Conservation (phyloP, 2,888 invertebrate species). For the Xestia ashworthii region DNA sequence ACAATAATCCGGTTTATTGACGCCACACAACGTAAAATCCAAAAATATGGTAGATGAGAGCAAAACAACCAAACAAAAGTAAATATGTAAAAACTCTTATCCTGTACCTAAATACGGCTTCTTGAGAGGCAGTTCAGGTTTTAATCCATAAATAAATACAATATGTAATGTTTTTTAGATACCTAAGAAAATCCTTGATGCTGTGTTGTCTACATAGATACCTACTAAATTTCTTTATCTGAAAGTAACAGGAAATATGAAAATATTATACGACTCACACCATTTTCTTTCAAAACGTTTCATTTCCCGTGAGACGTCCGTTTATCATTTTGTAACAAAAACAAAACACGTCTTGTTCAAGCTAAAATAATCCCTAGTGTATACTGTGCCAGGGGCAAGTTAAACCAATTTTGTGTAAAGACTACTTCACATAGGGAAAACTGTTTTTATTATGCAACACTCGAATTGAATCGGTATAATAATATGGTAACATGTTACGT, state of each 20-base stretch:
- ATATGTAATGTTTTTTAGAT: not conserved
- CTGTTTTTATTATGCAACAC: constrained; percentile 58
- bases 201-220: not conserved
- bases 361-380: not conserved
- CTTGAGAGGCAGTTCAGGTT: not conserved
- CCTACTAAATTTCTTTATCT: not conserved
- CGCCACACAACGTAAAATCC: not conserved
- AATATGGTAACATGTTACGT: constrained; percentile 80
- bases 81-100: not conserved
- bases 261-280: not conserved
- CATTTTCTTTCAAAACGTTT: not conserved
- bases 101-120: not conserved
- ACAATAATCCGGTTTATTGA: not conserved
- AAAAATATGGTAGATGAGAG: too few relatives aligned
- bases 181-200: not conserved
- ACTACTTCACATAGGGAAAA: constrained; percentile 39
- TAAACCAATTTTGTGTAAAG: constrained; percentile 29
- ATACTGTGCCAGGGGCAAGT: constrained; percentile 21
- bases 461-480: constrained; percentile 63
- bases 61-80: not conserved
- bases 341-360: constrained; percentile 6
- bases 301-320: not conserved
- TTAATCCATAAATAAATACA: not conserved
- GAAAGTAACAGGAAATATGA: not conserved
- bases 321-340: constrained; percentile 5